These are phyloP conservation scores for Cistogaster globosa DNA, from an alignment of 2,888 invertebrate genomes.

Conservation along the genomic window DNA sequence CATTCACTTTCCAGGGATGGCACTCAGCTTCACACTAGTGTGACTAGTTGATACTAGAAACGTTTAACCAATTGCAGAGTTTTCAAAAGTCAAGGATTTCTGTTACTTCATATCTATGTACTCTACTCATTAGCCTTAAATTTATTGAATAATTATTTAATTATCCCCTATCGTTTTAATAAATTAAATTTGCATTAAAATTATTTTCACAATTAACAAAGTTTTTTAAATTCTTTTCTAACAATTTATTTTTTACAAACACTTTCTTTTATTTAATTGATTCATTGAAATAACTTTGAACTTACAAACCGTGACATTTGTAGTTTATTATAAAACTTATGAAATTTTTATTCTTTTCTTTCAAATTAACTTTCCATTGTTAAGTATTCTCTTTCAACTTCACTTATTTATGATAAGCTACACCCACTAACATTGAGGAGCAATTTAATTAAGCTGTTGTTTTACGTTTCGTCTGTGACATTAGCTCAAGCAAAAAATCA, in stretches of 20 bases:
- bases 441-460: slow-evolving; percentile 51
- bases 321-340: slow-evolving; percentile 17
- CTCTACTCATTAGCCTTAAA: too few relatives aligned
- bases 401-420: slow-evolving; percentile 61
- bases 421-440: slow-evolving; percentile 49
- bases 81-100: too few relatives aligned
- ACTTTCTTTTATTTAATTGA: background rate
- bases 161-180: too few relatives aligned
- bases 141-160: too few relatives aligned
- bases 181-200: too few relatives aligned
- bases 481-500: slow-evolving; percentile 4
- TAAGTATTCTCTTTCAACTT: slow-evolving; percentile 35
- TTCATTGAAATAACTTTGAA: background rate
- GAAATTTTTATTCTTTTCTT: background rate
- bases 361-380: slow-evolving; percentile 51
- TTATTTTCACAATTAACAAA: background rate
- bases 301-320: slow-evolving; percentile 33
- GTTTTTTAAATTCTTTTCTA: background rate
- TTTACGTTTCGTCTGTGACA: slow-evolving; percentile 32
- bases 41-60: too few relatives aligned
- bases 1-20: too few relatives aligned
- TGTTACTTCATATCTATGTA: too few relatives aligned
- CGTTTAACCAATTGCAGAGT: too few relatives aligned
- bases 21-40: too few relatives aligned
- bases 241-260: background rate